phyloP scores from a whole-genome alignment of 2,113 vertebrate genomes.

The Circaetus cinerascens region DNA sequence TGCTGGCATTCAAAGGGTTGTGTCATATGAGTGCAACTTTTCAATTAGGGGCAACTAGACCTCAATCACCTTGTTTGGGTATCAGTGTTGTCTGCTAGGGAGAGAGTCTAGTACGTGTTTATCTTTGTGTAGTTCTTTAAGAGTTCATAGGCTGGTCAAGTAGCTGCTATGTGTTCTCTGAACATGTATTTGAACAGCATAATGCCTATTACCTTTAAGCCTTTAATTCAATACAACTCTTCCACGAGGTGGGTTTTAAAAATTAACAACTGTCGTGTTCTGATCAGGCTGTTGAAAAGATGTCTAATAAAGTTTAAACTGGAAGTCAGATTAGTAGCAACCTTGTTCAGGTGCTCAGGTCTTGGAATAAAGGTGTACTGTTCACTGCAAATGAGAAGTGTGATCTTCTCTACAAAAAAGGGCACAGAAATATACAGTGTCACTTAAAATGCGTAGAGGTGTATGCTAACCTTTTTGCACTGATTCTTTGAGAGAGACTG shows the following conservation, averaged over 20 bases:
- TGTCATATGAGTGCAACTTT: neutral
- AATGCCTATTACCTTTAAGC: neutral
- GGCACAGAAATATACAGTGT: constrained; percentile 25
- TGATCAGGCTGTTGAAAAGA: neutral
- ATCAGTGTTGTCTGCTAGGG: neutral
- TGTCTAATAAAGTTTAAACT: constrained; percentile 7
- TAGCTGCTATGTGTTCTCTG: neutral
- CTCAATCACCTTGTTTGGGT: neutral
- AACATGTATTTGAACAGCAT: neutral
- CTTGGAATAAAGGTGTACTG: neutral
- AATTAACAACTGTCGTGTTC: neutral
- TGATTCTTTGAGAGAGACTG: neutral
- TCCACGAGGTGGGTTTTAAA: neutral
- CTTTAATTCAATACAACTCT: neutral
- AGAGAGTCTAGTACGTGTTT: neutral
- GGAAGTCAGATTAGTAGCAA: neutral
- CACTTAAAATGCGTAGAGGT: neutral
- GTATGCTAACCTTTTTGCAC: neutral
- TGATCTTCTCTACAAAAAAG: constrained; percentile 13
- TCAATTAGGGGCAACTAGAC: neutral
- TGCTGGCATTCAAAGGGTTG: neutral
- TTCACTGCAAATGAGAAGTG: neutral
- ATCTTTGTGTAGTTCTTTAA: neutral
- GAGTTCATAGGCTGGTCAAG: neutral
- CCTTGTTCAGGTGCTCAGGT: neutral